Percentiles rank a stretch among this genome's conserved stretches.
phyloP scores from a whole-genome alignment of 2,888 invertebrate genomes.

The Parasteatoda lunata region DNA sequence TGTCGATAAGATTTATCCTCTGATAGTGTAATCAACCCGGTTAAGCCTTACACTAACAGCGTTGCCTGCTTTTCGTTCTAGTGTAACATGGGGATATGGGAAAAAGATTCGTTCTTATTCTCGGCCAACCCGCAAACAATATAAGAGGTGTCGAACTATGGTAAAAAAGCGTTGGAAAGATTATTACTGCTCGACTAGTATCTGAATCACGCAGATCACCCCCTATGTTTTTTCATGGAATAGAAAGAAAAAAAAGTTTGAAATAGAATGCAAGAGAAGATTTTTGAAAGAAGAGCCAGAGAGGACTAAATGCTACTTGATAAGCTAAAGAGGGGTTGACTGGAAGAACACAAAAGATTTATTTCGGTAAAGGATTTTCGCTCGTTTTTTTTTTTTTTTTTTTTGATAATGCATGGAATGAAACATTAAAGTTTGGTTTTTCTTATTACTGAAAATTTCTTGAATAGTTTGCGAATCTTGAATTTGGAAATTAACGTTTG shows the following conservation, averaged over 20 bases:
- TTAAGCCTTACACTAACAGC: conserved; percentile 3
- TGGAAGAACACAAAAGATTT: neutral
- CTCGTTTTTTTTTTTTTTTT: neutral
- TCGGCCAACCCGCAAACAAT: conserved; percentile 35
- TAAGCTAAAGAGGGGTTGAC: neutral
- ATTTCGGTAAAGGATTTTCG: neutral
- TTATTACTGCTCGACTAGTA: conserved; percentile 46
- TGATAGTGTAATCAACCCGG: neutral
- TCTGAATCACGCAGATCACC: conserved; percentile 40
- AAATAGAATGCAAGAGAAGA: neutral
- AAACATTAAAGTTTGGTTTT: too few species aligned
- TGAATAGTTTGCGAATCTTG: neutral
- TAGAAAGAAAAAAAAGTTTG: neutral
- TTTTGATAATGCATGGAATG: neutral
- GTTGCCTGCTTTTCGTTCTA: neutral
- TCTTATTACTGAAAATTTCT: too few species aligned
- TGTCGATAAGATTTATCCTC: neutral
- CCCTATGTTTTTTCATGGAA: conserved; percentile 58
- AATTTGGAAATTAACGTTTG: neutral
- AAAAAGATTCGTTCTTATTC: conserved; percentile 16
- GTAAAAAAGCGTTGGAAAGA: conserved; percentile 46
- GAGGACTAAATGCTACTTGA: neutral
- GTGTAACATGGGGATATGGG: conserved; percentile 7
- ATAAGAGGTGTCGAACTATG: conserved; percentile 52
- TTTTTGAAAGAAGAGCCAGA: neutral